These are phyloP conservation scores for Oscheius sp. DNA, from an alignment of 1,140 invertebrate species.

Conservation along the genomic window DNA sequence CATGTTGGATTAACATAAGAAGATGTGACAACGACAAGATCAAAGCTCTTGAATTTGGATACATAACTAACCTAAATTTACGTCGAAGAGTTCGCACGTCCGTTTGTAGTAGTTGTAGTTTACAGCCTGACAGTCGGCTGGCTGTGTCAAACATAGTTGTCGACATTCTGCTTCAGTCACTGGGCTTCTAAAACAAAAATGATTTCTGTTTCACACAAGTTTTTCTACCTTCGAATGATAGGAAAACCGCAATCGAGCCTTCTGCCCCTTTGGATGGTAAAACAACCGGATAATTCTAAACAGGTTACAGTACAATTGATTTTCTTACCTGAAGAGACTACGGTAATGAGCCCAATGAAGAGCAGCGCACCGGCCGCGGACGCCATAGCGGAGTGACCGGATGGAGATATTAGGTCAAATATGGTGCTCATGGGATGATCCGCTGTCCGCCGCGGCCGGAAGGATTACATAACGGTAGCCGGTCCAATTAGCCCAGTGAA, in stretches of 20 bases:
- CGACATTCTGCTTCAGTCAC: background rate
- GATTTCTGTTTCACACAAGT: too few species aligned
- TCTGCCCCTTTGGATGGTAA: background rate
- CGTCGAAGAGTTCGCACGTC: background rate
- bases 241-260: background rate
- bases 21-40: too few species aligned
- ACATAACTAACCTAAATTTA: too few species aligned
- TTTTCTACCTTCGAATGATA: slow-evolving; percentile 1
- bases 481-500: background rate
- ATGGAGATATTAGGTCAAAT: background rate
- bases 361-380: too few species aligned
- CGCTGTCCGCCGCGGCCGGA: background rate
- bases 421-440: background rate
- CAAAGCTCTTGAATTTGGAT: too few species aligned
- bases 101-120: slow-evolving; percentile 9
- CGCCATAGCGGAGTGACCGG: too few species aligned
- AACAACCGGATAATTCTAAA: slow-evolving; percentile 7
- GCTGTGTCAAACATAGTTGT: background rate
- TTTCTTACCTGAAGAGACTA: background rate
- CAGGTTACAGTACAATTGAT: background rate
- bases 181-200: background rate
- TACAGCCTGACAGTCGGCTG: background rate
- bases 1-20: too few species aligned
- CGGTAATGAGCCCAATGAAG: too few species aligned
- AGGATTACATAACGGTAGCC: slow-evolving; percentile 1